Percentiles rank a stretch among this genome's conserved stretches.
phyloP scores from a whole-genome alignment of 2,113 vertebrate genomes.

The Corythaixoides concolor region DNA sequence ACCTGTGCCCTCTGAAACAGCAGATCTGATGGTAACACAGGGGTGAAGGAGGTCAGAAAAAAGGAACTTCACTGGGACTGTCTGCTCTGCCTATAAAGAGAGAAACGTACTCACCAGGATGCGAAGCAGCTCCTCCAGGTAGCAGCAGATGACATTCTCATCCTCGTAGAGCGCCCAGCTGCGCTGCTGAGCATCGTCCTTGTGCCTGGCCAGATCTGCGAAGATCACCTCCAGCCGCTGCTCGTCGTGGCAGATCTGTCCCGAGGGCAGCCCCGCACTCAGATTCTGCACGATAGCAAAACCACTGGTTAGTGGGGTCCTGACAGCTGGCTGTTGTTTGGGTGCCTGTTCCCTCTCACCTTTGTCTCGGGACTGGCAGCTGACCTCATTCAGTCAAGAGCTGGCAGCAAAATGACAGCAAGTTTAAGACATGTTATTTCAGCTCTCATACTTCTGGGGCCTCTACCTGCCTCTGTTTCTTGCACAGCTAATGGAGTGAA shows the following conservation, averaged over 20 bases:
- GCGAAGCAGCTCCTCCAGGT: conserved; percentile 85
- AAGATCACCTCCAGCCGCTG: conserved; percentile 97
- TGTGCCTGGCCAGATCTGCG: conserved; percentile 86
- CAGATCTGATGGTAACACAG: neutral
- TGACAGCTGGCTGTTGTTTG: neutral
- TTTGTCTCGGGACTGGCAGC: neutral
- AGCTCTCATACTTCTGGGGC: neutral
- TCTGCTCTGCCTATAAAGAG: neutral
- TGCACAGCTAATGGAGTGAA: neutral
- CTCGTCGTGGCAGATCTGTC: conserved; percentile 94
- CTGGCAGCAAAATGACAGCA: neutral
- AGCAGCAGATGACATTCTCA: conserved; percentile 81
- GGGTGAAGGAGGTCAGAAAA: neutral
- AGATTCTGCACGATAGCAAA: conserved; percentile 77
- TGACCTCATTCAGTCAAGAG: conserved; percentile 46
- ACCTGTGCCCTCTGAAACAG: neutral
- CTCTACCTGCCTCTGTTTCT: neutral
- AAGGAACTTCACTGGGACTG: neutral
- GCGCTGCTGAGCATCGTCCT: conserved; percentile 95
- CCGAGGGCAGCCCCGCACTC: conserved; percentile 84
- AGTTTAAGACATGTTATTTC: neutral
- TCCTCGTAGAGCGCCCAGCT: conserved; percentile 87
- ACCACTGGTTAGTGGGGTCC: neutral
- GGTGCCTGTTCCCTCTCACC: conserved; percentile 2
- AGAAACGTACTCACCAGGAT: conserved; percentile 84